These are phyloP conservation scores for Microctonus aethiopoides DNA, from an alignment of 2,888 invertebrate species.

Conservation along the genomic window DNA sequence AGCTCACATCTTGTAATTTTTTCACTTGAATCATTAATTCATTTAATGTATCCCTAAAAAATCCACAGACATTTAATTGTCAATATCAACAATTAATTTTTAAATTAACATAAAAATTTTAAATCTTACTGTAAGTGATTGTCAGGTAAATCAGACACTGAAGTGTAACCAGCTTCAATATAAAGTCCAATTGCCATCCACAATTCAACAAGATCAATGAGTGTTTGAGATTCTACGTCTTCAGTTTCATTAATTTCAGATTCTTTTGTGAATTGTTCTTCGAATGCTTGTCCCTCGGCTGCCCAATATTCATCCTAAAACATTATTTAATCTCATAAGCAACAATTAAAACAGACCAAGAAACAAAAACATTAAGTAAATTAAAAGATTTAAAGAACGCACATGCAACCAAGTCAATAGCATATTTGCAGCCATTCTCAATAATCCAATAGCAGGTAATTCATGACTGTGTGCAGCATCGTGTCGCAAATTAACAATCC, in stretches of 20 bases:
- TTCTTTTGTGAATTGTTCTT: slow-evolving; percentile 65
- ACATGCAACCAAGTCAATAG: slow-evolving; percentile 78
- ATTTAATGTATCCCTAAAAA: slow-evolving; percentile 46
- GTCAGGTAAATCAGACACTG: slow-evolving; percentile 55
- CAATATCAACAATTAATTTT: not conserved
- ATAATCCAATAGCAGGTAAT: slow-evolving; percentile 74
- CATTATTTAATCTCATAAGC: not conserved
- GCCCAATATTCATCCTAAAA: slow-evolving; percentile 74
- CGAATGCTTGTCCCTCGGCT: slow-evolving; percentile 69
- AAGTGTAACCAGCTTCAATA: slow-evolving; percentile 49
- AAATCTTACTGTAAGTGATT: slow-evolving; percentile 50
- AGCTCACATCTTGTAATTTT: slow-evolving; percentile 31
- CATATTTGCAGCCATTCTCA: slow-evolving; percentile 74
- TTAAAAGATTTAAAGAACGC: too few relatives aligned
- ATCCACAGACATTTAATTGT: not conserved
- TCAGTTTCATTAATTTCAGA: slow-evolving; percentile 54
- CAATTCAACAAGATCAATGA: slow-evolving; percentile 56
- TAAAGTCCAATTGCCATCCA: slow-evolving; percentile 61
- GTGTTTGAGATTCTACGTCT: slow-evolving; percentile 38
- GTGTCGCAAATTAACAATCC: slow-evolving; percentile 84
- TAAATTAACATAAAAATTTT: slow-evolving; percentile 15
- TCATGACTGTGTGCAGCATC: slow-evolving; percentile 79
- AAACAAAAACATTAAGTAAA: not conserved
- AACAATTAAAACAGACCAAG: not conserved
- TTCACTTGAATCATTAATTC: slow-evolving; percentile 43